phyloP scores from a whole-genome alignment of 2,888 invertebrate species.

The Drosophila subquinaria region DNA sequence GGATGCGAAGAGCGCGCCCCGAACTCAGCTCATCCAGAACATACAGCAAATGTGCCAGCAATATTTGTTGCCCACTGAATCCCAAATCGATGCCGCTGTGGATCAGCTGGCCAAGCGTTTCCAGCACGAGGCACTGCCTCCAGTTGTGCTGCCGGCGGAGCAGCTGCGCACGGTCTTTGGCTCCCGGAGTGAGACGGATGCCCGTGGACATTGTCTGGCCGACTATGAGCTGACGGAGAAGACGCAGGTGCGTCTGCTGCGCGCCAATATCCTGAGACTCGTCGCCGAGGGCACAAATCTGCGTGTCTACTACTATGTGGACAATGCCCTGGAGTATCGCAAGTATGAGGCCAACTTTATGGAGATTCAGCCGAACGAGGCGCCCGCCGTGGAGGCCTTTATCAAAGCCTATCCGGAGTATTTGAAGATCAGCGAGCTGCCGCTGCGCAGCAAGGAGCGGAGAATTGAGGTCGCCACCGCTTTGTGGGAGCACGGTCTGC shows the following conservation, averaged over 20 bases:
- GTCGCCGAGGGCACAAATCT: constrained; percentile 87
- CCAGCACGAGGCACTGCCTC: constrained; percentile 95
- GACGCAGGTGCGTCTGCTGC: constrained; percentile 87
- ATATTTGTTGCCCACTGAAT: constrained; percentile 47
- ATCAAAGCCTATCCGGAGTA: constrained; percentile 92
- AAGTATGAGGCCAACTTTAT: constrained; percentile 92
- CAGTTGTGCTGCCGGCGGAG: constrained; percentile 90
- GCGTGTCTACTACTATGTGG: constrained; percentile 92
- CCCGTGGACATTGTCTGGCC: constrained; percentile 86
- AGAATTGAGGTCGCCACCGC: constrained; percentile 90
- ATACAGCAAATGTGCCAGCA: constrained; percentile 69
- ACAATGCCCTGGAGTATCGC: constrained; percentile 95
- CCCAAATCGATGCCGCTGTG: constrained; percentile 91
- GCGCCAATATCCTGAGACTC: constrained; percentile 87
- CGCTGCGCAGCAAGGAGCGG: constrained; percentile 88
- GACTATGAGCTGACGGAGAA: constrained; percentile 85
- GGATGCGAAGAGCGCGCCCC: constrained; percentile 75
- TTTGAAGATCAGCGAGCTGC: constrained; percentile 90
- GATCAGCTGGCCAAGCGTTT: constrained; percentile 95
- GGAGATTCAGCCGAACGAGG: constrained; percentile 90
- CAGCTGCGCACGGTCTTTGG: constrained; percentile 90
- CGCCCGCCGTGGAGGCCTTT: constrained; percentile 90
- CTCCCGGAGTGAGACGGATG: constrained; percentile 89
- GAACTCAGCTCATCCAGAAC: constrained; percentile 86
- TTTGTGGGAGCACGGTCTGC: constrained; percentile 93